Base-by-base conservation (phyloP, 2,113 vertebrate species). In the Cacatua alba region DNA sequence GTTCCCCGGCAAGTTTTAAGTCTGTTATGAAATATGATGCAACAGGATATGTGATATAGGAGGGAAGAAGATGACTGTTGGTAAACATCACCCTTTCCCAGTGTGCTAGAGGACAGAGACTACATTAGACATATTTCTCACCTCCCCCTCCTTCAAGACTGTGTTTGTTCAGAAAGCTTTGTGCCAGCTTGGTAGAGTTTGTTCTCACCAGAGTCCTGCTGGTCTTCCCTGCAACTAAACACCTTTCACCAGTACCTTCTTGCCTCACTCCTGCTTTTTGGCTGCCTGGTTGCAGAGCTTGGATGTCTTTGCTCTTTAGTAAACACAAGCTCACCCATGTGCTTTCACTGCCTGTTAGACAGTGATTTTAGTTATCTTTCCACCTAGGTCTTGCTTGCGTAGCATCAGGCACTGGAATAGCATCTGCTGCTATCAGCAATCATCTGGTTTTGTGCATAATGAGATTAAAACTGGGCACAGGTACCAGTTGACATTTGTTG, bases 61-160 rank as follows among this genome's bases (percentile, higher is more conserved):
- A 67, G 24, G 29, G 18, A 88, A 79, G 41, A 49, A 82, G 39
- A 26, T 15, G 60, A 46, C 31, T 86, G 10, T 41, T 74, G 41
- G 82, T 79, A 46, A 92, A 69, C 8, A 24, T 77, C 35, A 75
- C 17, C 35, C 19, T 33, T 84, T 74, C 51, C 33, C 43, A 68
- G 48, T 68, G 39, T 48, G 49, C 24, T 51, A 5, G 23, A 65
- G 17, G 29, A 51, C 31, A 82, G 44, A 43, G 29, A 25, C 33
- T 77, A 20, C 13, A 25, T 76, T 52, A 35, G 35, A 25, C 5
- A 0, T 18, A 5, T 46, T 78, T 78, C 46, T 53, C 17, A 29
- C 20, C 0, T 0, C 43, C 48, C 5, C 3, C 3, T 3, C 1
- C 19, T 43, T 81, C 59, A 62, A 48, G 35, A 39, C 17, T 65